Percentiles rank a stretch among this genome's conserved stretches.
Evolutionary conservation across 2,888 invertebrate genomes (phyloP).

Genomic region (Agriopis leucophaearia): DNA sequence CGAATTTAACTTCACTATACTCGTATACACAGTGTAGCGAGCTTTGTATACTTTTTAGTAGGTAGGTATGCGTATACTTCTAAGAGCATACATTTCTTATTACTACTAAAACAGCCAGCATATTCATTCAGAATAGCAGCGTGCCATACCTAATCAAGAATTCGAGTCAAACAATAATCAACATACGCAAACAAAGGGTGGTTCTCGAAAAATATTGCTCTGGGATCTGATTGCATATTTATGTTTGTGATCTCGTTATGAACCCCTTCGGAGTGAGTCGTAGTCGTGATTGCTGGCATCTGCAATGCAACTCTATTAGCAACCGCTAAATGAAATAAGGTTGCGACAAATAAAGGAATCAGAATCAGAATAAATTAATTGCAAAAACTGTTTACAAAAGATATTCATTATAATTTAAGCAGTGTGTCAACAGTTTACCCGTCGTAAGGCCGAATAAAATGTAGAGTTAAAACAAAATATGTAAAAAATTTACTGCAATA

Average conservation of each 20-base stretch:
- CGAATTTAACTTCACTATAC: too few species aligned
- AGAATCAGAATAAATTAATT: not conserved
- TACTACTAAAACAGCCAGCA: not conserved
- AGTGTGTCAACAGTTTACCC: too few species aligned
- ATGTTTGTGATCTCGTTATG: constrained; percentile 46
- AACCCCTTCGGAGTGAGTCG: constrained; percentile 35
- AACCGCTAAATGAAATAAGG: constrained; percentile 48
- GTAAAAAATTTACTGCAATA: too few species aligned
- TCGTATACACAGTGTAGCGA: too few species aligned
- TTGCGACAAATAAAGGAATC: constrained; percentile 18
- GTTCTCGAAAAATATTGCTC: constrained; percentile 40
- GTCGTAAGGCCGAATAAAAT: too few species aligned
- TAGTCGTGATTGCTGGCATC: constrained; percentile 32
- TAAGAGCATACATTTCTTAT: too few species aligned
- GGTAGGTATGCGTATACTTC: too few species aligned
- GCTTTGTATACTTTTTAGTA: too few species aligned
- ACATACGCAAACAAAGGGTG: constrained; percentile 38
- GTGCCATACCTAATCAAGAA: constrained; percentile 21
- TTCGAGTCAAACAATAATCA: constrained; percentile 36
- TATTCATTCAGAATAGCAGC: not conserved
- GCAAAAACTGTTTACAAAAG: too few species aligned
- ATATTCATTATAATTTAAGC: too few species aligned
- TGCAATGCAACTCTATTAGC: constrained; percentile 48
- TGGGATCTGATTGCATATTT: constrained; percentile 46
- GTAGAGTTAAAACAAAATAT: too few species aligned